Percentiles rank a stretch among this genome's conserved stretches.
phyloP scores from a whole-genome alignment of 2,797 vertebrate species.

The Sebastes kiyomatsui region DNA sequence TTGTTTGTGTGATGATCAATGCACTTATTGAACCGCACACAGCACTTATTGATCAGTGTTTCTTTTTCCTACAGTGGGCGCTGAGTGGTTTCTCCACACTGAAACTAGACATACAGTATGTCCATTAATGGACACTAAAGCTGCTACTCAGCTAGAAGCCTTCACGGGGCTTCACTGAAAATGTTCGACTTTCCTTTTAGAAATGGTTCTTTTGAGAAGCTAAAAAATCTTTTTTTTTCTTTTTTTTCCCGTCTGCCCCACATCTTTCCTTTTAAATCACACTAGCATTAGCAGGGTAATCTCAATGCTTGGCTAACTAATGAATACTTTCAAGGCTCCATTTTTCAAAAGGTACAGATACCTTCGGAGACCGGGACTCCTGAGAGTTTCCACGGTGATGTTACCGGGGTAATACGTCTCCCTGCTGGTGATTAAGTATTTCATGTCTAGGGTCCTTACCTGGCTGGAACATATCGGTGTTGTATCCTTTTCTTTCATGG shows the following conservation, averaged over 20 bases:
- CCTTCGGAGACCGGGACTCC: conserved; percentile 60
- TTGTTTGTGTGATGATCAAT: conserved; percentile 75
- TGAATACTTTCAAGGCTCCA: conserved; percentile 61
- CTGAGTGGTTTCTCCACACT: conserved; percentile 42
- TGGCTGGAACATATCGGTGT: conserved; percentile 25
- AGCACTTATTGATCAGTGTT: conserved; percentile 69
- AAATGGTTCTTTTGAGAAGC: conserved; percentile 25
- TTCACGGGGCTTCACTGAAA: background rate
- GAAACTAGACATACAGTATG: conserved; percentile 26
- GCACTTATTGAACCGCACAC: conserved; percentile 60
- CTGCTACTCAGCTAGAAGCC: conserved; percentile 21
- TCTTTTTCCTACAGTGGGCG: conserved; percentile 57
- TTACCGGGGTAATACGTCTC: conserved; percentile 45
- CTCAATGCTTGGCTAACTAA: conserved; percentile 61
- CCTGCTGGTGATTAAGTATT: conserved; percentile 51
- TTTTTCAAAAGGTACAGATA: conserved; percentile 64
- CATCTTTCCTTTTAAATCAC: conserved; percentile 46
- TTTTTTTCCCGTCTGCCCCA: conserved; percentile 24
- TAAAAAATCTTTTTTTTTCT: background rate
- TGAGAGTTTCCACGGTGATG: conserved; percentile 53
- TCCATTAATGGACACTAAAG: conserved; percentile 45
- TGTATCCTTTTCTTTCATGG: conserved; percentile 9
- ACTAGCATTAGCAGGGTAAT: conserved; percentile 55
- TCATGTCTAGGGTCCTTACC: conserved; percentile 35
- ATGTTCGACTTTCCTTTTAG: conserved; percentile 3